A percentile compares a stretch with the other conserved stretches of the same genome.
These are phyloP conservation scores for Pseudomyrmex flavicornis DNA, from an alignment of 1,140 invertebrate genomes.

Conservation along the genomic window DNA sequence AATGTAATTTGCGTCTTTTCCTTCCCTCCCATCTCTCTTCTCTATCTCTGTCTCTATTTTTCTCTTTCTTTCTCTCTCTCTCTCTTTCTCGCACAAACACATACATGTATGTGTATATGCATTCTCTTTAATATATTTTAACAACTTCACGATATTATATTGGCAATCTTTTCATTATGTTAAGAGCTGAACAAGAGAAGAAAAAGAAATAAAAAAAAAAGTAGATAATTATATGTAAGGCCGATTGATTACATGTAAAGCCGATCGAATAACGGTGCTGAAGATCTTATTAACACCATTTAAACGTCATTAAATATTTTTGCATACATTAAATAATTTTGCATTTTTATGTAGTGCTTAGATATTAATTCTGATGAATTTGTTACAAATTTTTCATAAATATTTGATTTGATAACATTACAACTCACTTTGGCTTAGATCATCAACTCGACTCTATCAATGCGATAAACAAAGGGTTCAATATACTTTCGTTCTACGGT, in stretches of 20 bases:
- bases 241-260: conserved; percentile 31
- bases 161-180: no score
- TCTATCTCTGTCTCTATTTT: background rate
- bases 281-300: conserved; percentile 47
- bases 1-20: conserved; percentile 17
- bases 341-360: no score
- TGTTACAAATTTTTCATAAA: no score
- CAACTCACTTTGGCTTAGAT: background rate
- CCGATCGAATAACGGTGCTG: conserved; percentile 50
- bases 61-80: no score
- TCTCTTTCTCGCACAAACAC: background rate
- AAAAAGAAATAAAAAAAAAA: background rate
- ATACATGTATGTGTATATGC: no score
- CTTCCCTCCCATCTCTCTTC: background rate
- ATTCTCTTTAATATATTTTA: no score
- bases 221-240: no score
- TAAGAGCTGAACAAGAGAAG: no score
- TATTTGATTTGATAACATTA: no score
- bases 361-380: no score
- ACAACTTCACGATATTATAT: no score
- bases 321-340: background rate
- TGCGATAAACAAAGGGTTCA: no score
- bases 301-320: background rate
- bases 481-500: background rate
- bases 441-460: background rate